A percentile compares a stretch with the other conserved stretches of the same genome.
Conservation (phyloP, 2,888 invertebrate genomes). For the Plagodis pulveraria region DNA sequence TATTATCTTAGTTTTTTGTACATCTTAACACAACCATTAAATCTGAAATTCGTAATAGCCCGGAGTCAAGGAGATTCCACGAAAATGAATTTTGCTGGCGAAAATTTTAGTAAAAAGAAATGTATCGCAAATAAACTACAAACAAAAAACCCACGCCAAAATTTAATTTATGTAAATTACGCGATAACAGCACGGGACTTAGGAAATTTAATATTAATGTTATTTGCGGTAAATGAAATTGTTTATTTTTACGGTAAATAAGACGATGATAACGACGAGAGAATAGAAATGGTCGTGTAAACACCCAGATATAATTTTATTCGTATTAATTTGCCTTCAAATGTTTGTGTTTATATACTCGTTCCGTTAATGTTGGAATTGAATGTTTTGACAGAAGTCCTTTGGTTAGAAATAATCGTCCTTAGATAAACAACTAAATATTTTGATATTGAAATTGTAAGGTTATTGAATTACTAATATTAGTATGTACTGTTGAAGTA, state of each 20-base stretch:
- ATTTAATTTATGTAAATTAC: slow-evolving; percentile 26
- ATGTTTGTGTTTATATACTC: slow-evolving; percentile 16
- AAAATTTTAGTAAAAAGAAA: neutral
- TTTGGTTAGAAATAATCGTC: neutral
- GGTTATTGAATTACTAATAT: too few species aligned
- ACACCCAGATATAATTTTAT: slow-evolving; percentile 16
- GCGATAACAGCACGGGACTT: slow-evolving; percentile 11
- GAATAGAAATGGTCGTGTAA: slow-evolving; percentile 24
- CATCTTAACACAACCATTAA: too few species aligned
- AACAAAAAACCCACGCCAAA: slow-evolving; percentile 14
- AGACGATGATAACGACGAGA: slow-evolving; percentile 21
- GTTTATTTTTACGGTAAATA: slow-evolving; percentile 19
- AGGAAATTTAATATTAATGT: slow-evolving; percentile 22
- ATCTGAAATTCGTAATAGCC: too few species aligned
- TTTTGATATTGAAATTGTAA: too few species aligned
- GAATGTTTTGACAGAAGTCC: neutral
- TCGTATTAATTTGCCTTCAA: slow-evolving; percentile 15
- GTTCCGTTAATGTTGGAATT: slow-evolving; percentile 10
- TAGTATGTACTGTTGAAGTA: too few species aligned
- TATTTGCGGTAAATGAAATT: slow-evolving; percentile 7
- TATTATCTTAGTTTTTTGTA: too few species aligned
- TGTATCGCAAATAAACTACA: slow-evolving; percentile 21
- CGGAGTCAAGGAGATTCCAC: too few species aligned
- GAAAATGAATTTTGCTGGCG: too few species aligned
- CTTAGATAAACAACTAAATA: neutral